Percentiles rank a stretch among this genome's conserved stretches.
Evolutionary conservation across 1,140 invertebrate species (phyloP).

Genomic region (Tribolium madens): DNA sequence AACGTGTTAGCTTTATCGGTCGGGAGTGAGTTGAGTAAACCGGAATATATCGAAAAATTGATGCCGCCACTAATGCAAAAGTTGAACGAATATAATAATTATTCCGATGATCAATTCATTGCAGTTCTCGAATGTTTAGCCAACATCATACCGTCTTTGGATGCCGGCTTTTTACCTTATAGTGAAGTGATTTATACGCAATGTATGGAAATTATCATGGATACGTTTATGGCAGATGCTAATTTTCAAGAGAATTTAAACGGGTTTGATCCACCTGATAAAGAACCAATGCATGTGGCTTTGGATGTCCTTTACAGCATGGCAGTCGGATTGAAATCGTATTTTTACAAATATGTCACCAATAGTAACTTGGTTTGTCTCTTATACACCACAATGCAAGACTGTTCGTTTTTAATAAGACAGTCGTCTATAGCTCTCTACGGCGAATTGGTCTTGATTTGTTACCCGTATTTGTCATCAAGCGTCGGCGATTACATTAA

Average conservation of each 20-base stretch:
- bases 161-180: constrained; percentile 96
- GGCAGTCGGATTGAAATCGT: constrained; percentile 93
- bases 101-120: constrained; percentile 93
- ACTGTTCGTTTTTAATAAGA: constrained; percentile 95
- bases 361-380: constrained; percentile 95
- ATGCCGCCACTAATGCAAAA: constrained; percentile 99
- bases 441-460: constrained; percentile 97
- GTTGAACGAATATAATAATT: constrained; percentile 95
- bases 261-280: constrained; percentile 92
- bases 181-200: constrained; percentile 96
- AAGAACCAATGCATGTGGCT: constrained; percentile 99
- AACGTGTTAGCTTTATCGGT: constrained; percentile 97
- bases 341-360: constrained; percentile 92
- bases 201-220: constrained; percentile 95
- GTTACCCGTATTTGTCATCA: constrained; percentile 95
- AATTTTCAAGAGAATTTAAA: constrained; percentile 91
- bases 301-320: constrained; percentile 94
- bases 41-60: constrained; percentile 93
- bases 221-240: constrained; percentile 81
- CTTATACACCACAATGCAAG: constrained; percentile 97
- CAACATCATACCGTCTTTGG: constrained; percentile 95
- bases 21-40: constrained; percentile 95
- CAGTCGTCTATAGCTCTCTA: constrained; percentile 98
- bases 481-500: constrained; percentile 95
- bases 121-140: constrained; percentile 97